Conservation (phyloP, 2,888 invertebrate species). For the Zygogramma bicolorata region DNA sequence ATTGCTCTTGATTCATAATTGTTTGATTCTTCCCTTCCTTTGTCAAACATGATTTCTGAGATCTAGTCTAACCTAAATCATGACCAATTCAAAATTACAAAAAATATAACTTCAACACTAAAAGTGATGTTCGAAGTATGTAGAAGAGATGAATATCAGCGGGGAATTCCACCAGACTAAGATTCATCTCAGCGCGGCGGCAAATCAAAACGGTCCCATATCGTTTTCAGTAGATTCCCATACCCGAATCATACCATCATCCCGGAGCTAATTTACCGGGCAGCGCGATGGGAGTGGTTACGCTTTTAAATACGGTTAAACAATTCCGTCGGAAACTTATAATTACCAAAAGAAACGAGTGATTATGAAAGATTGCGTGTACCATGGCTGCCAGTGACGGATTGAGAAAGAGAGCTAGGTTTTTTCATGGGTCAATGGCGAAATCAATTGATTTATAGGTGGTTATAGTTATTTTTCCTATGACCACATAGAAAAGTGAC, state of each 20-base stretch:
- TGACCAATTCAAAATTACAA: no score
- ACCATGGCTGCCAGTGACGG: slow-evolving; percentile 49
- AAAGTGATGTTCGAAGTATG: not conserved
- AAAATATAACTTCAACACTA: not conserved
- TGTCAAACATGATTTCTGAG: no score
- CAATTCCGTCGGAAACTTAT: slow-evolving; percentile 45
- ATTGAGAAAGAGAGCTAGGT: not conserved
- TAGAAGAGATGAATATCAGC: not conserved
- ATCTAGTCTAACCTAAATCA: no score
- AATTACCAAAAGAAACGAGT: slow-evolving; percentile 53
- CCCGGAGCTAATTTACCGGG: slow-evolving; percentile 39
- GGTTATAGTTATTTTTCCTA: no score
- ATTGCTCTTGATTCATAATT: no score
- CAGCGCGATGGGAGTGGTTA: slow-evolving; percentile 44
- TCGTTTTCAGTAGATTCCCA: slow-evolving; percentile 23
- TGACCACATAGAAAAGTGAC: no score
- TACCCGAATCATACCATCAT: slow-evolving; percentile 33
- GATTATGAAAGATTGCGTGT: slow-evolving; percentile 52
- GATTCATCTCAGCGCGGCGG: not conserved
- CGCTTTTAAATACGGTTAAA: slow-evolving; percentile 46
- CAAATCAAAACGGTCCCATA: not conserved
- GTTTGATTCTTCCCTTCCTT: no score
- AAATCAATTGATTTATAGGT: no score
- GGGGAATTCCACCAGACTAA: not conserved
- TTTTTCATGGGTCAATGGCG: not conserved